Base-by-base conservation (phyloP, 2,113 vertebrate genomes). In the Dolichallabes microphthalmus region DNA sequence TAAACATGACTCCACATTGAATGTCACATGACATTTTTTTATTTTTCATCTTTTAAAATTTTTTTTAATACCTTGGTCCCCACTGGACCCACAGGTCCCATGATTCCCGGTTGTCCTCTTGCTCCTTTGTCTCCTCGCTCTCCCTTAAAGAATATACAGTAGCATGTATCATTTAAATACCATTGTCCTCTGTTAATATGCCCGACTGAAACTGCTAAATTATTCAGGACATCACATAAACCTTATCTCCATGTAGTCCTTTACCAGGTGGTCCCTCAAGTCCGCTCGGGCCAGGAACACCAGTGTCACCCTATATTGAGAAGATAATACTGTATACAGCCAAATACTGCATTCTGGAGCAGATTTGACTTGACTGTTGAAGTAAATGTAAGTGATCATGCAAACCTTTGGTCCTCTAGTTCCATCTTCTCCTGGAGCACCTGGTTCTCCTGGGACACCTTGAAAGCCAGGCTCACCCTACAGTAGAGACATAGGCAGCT, bases 191-290 rank as follows among this genome's bases (percentile, higher is more conserved):
- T 2, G 27, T 13, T 55, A 0, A 75, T 57, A 19, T 30, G 52
- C 53, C 50, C 50, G 14, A 50, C 27, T 50, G 52, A 52, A 75
- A 53, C 25, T 53, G 45, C 25, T 78, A 32, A 35, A 4, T 35
- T 20, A 58, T 58, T 17, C 0, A 77, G 6, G 32, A 71, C 27
- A 4, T 50, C 69, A 32, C 27, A 45, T 5, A 79, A 90, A 80
- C 94, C 92, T 94, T 94, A 20, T 81, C 91, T 86, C 95, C 95
- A 53, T 92, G 87, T 77, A 86, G 45, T 2, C 94, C 94, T 91
- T 90, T 94, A 82, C 94, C 94, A 19, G 93, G 92, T 81, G 89
- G 77, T 0, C 94, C 95, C 4, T 94, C 94, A 12, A 86, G 86
- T 82, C 95, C 95, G 53, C 91, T 88, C 9, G 53, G 84, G 0